Base-by-base conservation (phyloP, 2,888 invertebrate species). In the Tachina fera region DNA sequence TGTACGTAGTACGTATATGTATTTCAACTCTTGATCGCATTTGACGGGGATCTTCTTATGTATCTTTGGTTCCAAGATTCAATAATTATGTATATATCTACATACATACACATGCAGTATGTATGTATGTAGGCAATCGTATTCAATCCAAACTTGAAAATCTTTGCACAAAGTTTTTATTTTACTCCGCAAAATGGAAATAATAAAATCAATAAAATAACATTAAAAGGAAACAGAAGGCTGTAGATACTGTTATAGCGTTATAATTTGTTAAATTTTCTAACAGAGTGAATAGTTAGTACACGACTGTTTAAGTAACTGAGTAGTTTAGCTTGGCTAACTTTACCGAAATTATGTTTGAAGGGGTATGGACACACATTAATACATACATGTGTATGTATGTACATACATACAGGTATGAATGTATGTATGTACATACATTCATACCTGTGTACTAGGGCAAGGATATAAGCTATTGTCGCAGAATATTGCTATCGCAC, bases 131-230 rank as follows among this genome's bases (percentile, higher is more conserved):
- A 6, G 5, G 31, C 6, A 31, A 5, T 31, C 31, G 31, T 31
- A 31, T 31, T 31, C 31, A 31, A 6, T 31, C 31, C 6, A 31
- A 31, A 31, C 31, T 31, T 31, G 31, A 31, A 31, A 31, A 31
- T 31, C 5, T 31, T 31, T 31, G 5, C 31, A 31, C 31, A 5
- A 31, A 31, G 31, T 31, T 31, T 31, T 6, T 31, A 31, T 65
- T 79, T n/a, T 14, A 51, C 11, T 16, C 1, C 22, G 9, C 11
- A n/a, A 16, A 65, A 22, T 47, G 13, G 11, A 67, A 58, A 58
- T 11, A 39, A 56, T 14, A 75, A 84, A 84, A 84, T 84, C 79
- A 71, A 79, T 79, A 79, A 75, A 75, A 70, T 56, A 47, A 9
- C 51, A 56, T 67, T 78, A 14, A 67, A 58, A 60, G 53, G 67